A percentile compares a stretch with the other conserved stretches of the same genome.
These are phyloP conservation scores for Sitta carolinensis DNA, from an alignment of 2,797 vertebrate species.

Conservation along the genomic window DNA sequence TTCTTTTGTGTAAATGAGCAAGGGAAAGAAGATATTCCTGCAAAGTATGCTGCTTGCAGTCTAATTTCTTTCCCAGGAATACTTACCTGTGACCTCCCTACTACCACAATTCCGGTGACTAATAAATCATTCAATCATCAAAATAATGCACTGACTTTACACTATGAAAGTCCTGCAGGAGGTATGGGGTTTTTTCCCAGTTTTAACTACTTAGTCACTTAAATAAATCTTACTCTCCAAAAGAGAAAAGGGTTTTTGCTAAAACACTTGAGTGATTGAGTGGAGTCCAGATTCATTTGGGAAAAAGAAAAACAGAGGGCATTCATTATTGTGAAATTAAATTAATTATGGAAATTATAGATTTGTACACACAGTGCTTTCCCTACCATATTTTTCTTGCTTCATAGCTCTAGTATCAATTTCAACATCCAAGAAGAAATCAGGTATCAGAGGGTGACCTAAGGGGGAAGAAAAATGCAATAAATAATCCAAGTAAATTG, in stretches of 20 bases:
- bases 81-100: neutral
- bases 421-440: slow-evolving; percentile 91
- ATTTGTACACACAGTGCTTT: neutral
- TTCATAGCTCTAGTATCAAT: slow-evolving; percentile 70
- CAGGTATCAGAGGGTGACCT: slow-evolving; percentile 91
- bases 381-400: slow-evolving; percentile 80
- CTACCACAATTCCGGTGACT: neutral
- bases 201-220: neutral
- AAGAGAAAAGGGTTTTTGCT: neutral
- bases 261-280: neutral
- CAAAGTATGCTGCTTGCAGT: neutral
- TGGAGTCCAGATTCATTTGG: neutral
- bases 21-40: neutral
- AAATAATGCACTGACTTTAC: neutral
- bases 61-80: neutral
- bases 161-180: neutral
- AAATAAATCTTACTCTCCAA: neutral
- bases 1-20: neutral
- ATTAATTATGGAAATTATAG: neutral
- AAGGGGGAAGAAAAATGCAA: slow-evolving; percentile 1
- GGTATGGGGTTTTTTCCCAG: neutral
- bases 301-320: neutral
- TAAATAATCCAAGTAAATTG: neutral
- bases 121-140: neutral
- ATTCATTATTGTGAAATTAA: neutral